Percentiles rank a stretch among this genome's conserved stretches.
phyloP scores from a whole-genome alignment of 2,113 vertebrate species.

The Ctenomys sociabilis region DNA sequence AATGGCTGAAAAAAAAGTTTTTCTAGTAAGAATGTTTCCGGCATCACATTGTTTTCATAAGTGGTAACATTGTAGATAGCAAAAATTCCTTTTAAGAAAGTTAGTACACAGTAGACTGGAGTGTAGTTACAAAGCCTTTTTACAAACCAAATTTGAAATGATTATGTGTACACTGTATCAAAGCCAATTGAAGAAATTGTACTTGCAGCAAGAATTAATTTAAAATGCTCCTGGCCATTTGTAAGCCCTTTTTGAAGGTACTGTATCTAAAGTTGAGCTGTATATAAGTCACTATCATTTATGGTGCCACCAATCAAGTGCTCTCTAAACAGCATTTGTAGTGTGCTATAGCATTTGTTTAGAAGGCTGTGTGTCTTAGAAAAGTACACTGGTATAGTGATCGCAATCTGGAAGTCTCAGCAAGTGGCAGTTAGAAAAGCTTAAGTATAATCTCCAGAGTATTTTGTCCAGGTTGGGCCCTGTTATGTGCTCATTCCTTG shows the following conservation, averaged over 20 bases:
- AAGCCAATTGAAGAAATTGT: conserved; percentile 8
- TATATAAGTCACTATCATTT: not conserved
- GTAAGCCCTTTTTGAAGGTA: not conserved
- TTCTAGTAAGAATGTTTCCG: conserved; percentile 10
- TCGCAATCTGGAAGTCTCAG: not conserved
- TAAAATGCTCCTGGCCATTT: not conserved
- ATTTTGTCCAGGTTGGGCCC: not conserved
- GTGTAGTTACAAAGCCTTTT: not conserved
- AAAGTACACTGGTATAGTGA: not conserved
- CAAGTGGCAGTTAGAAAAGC: not conserved
- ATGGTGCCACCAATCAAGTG: not conserved
- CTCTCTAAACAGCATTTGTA: not conserved
- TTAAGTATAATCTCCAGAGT: not conserved
- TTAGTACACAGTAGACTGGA: not conserved
- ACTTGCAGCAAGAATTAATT: not conserved
- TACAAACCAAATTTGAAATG: not conserved
- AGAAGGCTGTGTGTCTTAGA: not conserved
- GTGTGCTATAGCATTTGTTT: not conserved
- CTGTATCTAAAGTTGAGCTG: not conserved
- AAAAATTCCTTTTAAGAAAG: not conserved
- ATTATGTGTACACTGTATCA: not conserved
- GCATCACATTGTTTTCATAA: not conserved
- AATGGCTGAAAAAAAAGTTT: not conserved
- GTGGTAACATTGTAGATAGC: not conserved
- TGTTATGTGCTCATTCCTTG: not conserved